Conservation (phyloP, 2,797 vertebrate genomes). For the Mareca strepera region DNA sequence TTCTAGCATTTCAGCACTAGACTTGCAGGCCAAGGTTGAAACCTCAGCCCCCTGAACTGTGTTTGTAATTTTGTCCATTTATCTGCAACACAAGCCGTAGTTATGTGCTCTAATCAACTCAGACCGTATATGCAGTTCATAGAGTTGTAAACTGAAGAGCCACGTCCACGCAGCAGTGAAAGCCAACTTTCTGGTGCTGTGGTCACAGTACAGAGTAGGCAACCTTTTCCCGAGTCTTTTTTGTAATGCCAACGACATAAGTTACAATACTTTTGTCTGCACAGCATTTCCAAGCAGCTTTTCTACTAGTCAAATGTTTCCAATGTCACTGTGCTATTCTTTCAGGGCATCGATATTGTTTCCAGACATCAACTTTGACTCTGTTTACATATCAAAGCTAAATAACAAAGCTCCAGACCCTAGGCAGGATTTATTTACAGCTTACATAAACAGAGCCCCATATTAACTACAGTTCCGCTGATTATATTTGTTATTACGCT, state of each 20-base stretch:
- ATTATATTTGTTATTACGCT: neutral
- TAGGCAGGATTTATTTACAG: neutral
- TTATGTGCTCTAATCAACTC: neutral
- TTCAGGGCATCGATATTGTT: neutral
- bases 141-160: neutral
- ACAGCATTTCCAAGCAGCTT: neutral
- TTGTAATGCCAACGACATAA: neutral
- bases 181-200: neutral
- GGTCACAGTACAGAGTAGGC: neutral
- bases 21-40: slow-evolving; percentile 20
- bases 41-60: neutral
- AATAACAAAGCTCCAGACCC: neutral
- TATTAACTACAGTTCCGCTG: neutral
- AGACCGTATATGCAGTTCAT: neutral
- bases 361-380: neutral
- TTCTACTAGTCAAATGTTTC: neutral
- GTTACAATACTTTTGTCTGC: neutral
- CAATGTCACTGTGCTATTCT: neutral
- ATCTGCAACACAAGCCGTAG: neutral
- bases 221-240: neutral
- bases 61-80: neutral
- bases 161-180: neutral
- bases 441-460: neutral
- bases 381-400: neutral
- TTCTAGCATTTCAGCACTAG: slow-evolving; percentile 4